Base-by-base conservation (phyloP, 2,888 invertebrate species). In the Prenolepis imparis region DNA sequence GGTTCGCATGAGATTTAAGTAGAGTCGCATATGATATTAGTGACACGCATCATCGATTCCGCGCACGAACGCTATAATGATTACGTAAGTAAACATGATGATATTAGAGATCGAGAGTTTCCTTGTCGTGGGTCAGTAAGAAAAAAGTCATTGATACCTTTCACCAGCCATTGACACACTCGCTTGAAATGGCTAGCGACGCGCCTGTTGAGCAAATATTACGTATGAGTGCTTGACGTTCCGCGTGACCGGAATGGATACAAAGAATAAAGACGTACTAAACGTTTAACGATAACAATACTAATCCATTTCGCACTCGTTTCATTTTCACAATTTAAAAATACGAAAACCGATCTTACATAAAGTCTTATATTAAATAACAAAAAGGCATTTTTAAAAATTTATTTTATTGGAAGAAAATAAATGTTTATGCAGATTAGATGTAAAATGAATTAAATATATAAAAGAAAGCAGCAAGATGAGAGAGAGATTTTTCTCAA, bases 61-160 rank as follows among this genome's bases (percentile, higher is more conserved):
- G 12, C 36, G 36, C 78, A 36, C 70, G 44, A 28, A 12, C n/a
- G 12, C 41, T 74, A 36, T 28, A 70, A 55, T 36, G 72, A 82
- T 90, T 90, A 87, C 64, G 83, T 85, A 89, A 89, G 74, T 39
- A 36, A 70, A 64, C 57, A 68, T 41, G 84, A 80, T 75, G 83
- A 86, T 70, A 73, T 63, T 86, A 82, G 89, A 87, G 87, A 89
- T 81, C 83, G 89, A 89, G 82, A 90, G 89, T 88, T 88, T 87
- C 81, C 86, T 89, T 88, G 89, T 77, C 82, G 84, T 82, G 74
- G 90, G 88, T 88, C 86, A 86, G 86, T 85, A 84, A 86, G 64
- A 85, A 85, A 90, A 90, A 89, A 90, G 83, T 77, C 90, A 90
- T 90, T 88, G 90, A 90, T 88, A 89, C 90, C 88, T 90, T 90